Evolutionary conservation across 2,113 vertebrate genomes (phyloP).

Genomic region (Taxidea taxus): DNA sequence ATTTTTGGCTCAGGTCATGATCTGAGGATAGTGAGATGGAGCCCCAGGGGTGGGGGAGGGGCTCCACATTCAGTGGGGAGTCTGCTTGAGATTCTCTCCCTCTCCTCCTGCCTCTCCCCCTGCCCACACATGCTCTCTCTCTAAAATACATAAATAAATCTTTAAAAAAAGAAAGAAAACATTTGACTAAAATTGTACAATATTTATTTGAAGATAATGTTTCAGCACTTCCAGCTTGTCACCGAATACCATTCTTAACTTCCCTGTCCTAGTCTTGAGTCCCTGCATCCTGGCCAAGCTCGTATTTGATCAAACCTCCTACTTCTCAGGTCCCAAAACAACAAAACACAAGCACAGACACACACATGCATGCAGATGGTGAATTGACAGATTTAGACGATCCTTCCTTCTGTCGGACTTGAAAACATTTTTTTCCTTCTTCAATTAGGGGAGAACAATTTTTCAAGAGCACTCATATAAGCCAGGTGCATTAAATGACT

Average conservation of each 20-base stretch:
- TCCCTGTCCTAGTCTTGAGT: not conserved
- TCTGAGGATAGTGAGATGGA: not conserved
- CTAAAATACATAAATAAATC: not conserved
- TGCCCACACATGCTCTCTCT: not conserved
- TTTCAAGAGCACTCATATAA: not conserved
- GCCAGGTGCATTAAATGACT: not conserved
- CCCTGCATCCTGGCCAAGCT: not conserved
- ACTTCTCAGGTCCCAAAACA: not conserved
- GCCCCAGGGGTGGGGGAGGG: accelerated
- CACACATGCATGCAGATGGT: not conserved
- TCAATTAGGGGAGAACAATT: not conserved
- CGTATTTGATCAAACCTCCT: not conserved
- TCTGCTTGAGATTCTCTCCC: not conserved
- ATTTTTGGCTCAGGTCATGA: not conserved
- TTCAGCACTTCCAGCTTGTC: not conserved
- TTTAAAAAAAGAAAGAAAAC: no score
- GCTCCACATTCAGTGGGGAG: not conserved
- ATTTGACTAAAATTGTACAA: not conserved
- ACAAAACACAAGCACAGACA: not conserved
- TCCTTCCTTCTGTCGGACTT: not conserved
- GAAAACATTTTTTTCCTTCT: not conserved
- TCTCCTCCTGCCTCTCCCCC: not conserved
- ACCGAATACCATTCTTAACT: not conserved
- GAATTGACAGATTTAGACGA: not conserved
- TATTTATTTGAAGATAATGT: not conserved